Percentiles rank a stretch among this genome's conserved stretches.
phyloP scores from a whole-genome alignment of 2,797 vertebrate species.

The Propithecus deckenii region DNA sequence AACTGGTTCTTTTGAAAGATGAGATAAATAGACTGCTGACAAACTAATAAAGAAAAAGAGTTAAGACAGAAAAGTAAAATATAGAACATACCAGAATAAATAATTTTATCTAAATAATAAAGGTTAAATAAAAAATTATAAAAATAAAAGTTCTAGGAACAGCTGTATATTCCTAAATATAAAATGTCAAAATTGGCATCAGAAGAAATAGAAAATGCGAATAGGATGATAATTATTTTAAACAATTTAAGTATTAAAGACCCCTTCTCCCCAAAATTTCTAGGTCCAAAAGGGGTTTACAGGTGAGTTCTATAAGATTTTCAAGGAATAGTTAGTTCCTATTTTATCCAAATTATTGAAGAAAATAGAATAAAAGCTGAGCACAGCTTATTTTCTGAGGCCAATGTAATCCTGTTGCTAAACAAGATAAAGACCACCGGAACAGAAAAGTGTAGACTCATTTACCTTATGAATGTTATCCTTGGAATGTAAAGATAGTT shows the following conservation, averaged over 20 bases:
- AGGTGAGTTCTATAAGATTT: not conserved
- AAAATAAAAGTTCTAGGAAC: not conserved
- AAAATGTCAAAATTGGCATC: conserved; percentile 20
- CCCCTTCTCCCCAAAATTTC: not conserved
- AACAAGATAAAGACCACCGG: not conserved
- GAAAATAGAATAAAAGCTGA: not conserved
- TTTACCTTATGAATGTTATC: not conserved
- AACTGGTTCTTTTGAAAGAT: not conserved
- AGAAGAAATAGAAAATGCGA: not conserved
- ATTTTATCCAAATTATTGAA: not conserved
- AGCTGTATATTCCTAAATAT: not conserved
- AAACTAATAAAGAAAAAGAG: not conserved
- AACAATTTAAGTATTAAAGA: conserved; percentile 8
- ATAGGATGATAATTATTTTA: not conserved
- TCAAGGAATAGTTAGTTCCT: not conserved
- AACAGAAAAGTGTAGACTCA: not conserved
- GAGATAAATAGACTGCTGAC: not conserved
- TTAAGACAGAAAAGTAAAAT: not conserved
- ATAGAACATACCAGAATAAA: not conserved
- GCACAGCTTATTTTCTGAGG: not conserved
- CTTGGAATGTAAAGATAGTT: not conserved
- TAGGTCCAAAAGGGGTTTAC: not conserved
- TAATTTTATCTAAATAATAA: not conserved
- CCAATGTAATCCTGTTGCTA: not conserved
- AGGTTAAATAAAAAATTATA: conserved; percentile 10